Evolutionary conservation across 1,140 invertebrate species (phyloP).

Genomic region (Macrobrachium nipponense): DNA sequence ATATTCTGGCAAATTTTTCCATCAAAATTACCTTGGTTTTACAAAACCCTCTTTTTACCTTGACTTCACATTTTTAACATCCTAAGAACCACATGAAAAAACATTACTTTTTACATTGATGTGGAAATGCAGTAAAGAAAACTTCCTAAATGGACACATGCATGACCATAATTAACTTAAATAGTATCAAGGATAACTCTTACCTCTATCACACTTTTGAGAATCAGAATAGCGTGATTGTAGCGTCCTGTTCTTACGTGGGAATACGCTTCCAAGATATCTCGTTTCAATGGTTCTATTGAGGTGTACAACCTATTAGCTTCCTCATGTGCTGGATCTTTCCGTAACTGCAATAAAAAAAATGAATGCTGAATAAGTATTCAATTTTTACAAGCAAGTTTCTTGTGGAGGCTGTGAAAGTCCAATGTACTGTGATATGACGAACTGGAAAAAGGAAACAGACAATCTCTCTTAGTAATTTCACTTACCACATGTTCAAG

Average conservation of each 20-base stretch:
- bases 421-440: no score
- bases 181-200: conserved; percentile 37
- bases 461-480: no score
- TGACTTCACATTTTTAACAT: no score
- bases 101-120: no score
- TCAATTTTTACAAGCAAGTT: no score
- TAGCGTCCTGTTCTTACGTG: conserved; percentile 78
- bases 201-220: conserved; percentile 83
- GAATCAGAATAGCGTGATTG: conserved; percentile 76
- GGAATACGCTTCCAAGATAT: conserved; percentile 77
- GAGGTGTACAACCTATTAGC: conserved; percentile 76
- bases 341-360: conserved; percentile 66
- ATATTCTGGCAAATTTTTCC: no score
- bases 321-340: conserved; percentile 83
- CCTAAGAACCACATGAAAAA: no score
- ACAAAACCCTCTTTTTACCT: no score
- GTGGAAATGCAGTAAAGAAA: no score
- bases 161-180: neutral
- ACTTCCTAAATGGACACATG: no score
- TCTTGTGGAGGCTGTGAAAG: no score
- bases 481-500: conserved; percentile 82
- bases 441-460: neutral
- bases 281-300: conserved; percentile 76
- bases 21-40: no score
- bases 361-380: neutral